Base-by-base conservation (phyloP, 2,797 vertebrate genomes). In the Halcyon badia region DNA sequence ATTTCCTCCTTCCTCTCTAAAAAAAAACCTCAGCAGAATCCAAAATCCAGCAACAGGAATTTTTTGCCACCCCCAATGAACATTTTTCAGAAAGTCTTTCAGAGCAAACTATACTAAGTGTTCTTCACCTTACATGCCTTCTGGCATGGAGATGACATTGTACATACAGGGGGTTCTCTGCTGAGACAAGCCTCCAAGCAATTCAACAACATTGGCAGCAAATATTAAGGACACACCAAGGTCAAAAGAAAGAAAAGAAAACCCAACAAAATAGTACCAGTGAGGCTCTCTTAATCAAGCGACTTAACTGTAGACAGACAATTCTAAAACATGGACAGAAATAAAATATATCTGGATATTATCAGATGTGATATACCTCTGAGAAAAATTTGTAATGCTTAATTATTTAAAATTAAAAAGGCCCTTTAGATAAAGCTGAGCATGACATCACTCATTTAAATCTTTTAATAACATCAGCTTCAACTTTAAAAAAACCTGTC, bases 171-270 rank as follows among this genome's bases (percentile, higher is more conserved):
- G 21, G 35, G 49, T 51, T 89, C 89, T 82, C 73, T 0, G 1
- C 80, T 68, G 44, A 62, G 62, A 76, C 37, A 3, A 60, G 77
- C 92, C 80, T 81, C 28, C 66, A 10, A 83, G 96, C 94, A 17
- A 72, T 72, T 60, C 95, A 77, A 25, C 87, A 70, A 17, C 42
- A 1, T 21, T 5, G 13, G 57, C 66, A 62, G 84, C 48, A 85
- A 92, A 78, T 61, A 82, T 22, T 37, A 18, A 94, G 93, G 94
- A 96, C 80, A 61, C 39, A 41, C 52, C 84, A 97, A 95, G 95
- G 93, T 94, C 93, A 95, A 62, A 65, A 84, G 79, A 64, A 66
- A 83, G 39, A 19, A 60, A 5, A 25, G 31, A 51, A 46, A 11
- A 0, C 0, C 2, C 26, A 65, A 52, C 25, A 52, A 35, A 88